Base-by-base conservation (phyloP, 2,113 vertebrate genomes). In the Brienomyrus longianalis region DNA sequence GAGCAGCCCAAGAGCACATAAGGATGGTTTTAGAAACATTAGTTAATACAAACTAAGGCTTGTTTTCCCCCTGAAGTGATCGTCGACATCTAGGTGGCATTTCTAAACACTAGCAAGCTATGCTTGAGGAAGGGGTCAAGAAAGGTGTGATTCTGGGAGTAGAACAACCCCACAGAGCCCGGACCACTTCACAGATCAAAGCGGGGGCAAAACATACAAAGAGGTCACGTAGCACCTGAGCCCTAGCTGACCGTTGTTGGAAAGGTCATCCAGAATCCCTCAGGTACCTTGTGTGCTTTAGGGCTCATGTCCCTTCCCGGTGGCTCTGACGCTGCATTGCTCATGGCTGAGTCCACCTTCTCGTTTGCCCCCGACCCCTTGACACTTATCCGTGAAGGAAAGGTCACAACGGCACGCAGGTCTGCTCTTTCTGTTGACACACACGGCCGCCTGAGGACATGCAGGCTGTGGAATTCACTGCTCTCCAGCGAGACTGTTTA, bases 181-280 rank as follows among this genome's bases (percentile, higher is more conserved):
- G 13, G 27, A 74, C 39, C 88, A 74, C 59, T 21, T 50, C 70
- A 83, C 23, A 31, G 77, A 90, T 91, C 47, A 91, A 88, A 52
- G 87, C 3, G 27, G 51, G 50, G 21, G 17, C 7, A n/a, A 43
- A 89, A 90, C 48, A 56, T 35, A 56, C 83, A 6, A 54, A 51
- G 48, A 31, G 45, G 84, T 87, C 84, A 52, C 85, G 27, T 90
- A 21, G 48, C 23, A 11, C 21, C 84, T 90, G 48, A 88, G 86
- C 70, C 51, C 89, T 59, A 19, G 17, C 19, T 87, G 70, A 90
- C 86, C 86, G 31, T 31, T 51, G 48, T 4, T 5, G 19, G 27
- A 19, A 50, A n/a, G 48, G 56, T 13, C 62, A 21, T 43, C 48
- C 48, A 83, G 66, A 80, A 45, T 62, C 48, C 47, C 50, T 19